Percentiles rank a stretch among this genome's conserved stretches.
phyloP scores from a whole-genome alignment of 2,113 vertebrate species.

The Corvus cornix region DNA sequence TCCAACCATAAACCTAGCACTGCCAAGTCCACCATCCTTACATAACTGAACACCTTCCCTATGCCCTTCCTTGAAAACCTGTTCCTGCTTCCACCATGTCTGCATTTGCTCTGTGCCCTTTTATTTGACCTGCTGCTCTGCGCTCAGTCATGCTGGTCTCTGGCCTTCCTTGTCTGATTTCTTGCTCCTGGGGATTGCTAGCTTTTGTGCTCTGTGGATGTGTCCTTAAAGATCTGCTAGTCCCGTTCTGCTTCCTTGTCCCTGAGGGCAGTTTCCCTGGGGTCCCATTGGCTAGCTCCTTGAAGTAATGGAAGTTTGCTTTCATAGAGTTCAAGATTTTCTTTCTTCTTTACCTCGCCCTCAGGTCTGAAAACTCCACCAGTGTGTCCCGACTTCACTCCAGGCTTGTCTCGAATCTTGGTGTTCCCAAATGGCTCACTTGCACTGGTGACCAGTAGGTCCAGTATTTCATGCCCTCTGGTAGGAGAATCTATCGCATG shows the following conservation, averaged over 20 bases:
- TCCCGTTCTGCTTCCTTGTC: background rate
- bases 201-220: background rate
- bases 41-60: background rate
- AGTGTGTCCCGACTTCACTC: accelerated
- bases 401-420: background rate
- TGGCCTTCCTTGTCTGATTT: background rate
- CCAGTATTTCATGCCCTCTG: background rate
- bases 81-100: background rate
- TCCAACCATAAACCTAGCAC: background rate
- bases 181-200: background rate
- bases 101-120: background rate
- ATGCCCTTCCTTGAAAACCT: background rate
- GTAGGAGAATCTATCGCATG: background rate
- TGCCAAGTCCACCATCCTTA: background rate
- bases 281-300: background rate
- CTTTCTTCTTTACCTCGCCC: accelerated
- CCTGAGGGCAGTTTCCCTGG: background rate
- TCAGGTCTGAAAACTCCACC: background rate
- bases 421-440: background rate
- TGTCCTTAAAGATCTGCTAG: background rate
- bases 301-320: background rate
- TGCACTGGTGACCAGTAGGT: background rate
- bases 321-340: background rate
- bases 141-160: background rate
- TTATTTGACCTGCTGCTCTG: background rate